Percentiles rank a stretch among this genome's conserved stretches.
Evolutionary conservation across 2,113 vertebrate genomes (phyloP).

Genomic region (Suncus etruscus): DNA sequence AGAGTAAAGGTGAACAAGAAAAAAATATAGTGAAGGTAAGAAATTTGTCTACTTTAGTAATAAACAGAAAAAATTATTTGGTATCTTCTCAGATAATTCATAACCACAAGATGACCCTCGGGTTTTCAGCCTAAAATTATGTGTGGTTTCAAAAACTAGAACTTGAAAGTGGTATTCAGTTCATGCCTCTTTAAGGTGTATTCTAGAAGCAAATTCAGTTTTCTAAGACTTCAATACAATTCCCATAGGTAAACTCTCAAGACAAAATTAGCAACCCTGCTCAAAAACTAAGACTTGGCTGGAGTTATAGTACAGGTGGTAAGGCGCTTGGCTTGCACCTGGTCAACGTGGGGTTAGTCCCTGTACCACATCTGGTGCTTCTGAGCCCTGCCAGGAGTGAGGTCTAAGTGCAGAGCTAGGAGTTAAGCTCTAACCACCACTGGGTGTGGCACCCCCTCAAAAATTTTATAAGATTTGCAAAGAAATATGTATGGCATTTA

Average conservation of each 20-base stretch:
- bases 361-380: too few species aligned
- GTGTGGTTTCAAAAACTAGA: neutral
- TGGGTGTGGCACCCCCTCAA: too few species aligned
- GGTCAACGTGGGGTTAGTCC: too few species aligned
- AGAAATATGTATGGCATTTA: neutral
- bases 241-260: neutral
- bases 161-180: neutral
- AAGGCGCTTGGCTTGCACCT: neutral
- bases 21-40: neutral
- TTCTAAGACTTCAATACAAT: neutral
- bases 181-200: neutral
- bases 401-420: too few species aligned
- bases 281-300: neutral
- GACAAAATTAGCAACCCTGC: neutral
- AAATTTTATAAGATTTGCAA: neutral
- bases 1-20: neutral
- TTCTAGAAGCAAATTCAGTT: conserved; percentile 13
- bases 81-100: neutral
- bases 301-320: neutral
- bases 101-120: neutral
- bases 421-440: too few species aligned
- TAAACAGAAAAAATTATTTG: neutral
- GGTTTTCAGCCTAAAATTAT: neutral
- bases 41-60: neutral
- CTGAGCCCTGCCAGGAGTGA: too few species aligned